Conservation (phyloP, 2,113 vertebrate genomes). For the Zeus faber region DNA sequence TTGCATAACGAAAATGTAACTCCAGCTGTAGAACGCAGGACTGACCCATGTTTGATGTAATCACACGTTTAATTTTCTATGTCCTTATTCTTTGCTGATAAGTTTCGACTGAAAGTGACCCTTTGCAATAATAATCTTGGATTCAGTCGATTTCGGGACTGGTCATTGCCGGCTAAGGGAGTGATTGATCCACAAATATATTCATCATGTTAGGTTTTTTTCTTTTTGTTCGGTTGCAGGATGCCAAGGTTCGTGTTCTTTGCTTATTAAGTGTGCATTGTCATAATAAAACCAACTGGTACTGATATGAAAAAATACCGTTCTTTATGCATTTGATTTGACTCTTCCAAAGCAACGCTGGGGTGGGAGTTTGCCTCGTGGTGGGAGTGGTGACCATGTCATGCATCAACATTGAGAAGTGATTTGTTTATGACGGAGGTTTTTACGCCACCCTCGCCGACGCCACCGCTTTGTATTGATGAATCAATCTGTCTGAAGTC, state of each 20-base stretch:
- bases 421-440: slow-evolving; percentile 36
- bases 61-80: slow-evolving; percentile 50
- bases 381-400: neutral
- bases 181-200: slow-evolving; percentile 19
- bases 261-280: slow-evolving; percentile 64
- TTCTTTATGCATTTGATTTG: neutral
- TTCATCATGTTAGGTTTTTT: slow-evolving; percentile 22
- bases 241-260: slow-evolving; percentile 54
- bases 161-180: slow-evolving; percentile 42
- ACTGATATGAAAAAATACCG: slow-evolving; percentile 22
- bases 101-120: slow-evolving; percentile 65
- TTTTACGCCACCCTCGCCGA: slow-evolving; percentile 44
- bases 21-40: slow-evolving; percentile 47
- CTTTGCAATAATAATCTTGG: slow-evolving; percentile 85
- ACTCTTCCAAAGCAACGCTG: neutral
- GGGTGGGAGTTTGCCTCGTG: too few species aligned
- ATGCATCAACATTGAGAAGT: slow-evolving; percentile 1
- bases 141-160: slow-evolving; percentile 36
- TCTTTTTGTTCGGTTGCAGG: slow-evolving; percentile 40
- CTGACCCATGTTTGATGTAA: slow-evolving; percentile 53
- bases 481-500: slow-evolving; percentile 36
- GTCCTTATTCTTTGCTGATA: slow-evolving; percentile 46
- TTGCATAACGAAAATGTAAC: slow-evolving; percentile 47
- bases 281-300: slow-evolving; percentile 68
- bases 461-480: slow-evolving; percentile 36